Evolutionary conservation across 2,113 vertebrate species (phyloP), one percentile per base, ranked within the genome.

Genomic region (Heterotilapia buettikoferi): DNA sequence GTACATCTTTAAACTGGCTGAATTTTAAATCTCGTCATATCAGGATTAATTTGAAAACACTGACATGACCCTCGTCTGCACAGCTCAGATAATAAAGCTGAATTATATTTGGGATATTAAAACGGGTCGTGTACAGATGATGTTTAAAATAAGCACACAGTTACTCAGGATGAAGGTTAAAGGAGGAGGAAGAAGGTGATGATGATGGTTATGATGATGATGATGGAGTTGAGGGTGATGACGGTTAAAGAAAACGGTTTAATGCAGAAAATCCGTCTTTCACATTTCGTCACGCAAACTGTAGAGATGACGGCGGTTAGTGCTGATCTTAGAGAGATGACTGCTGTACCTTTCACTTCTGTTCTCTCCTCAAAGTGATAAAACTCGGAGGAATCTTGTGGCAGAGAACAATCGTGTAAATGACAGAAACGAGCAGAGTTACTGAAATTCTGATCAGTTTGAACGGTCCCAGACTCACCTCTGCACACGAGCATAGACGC

Each of bases 381-480:
- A 81, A 84, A 78, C 40, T 94, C 83, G 3, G 88, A 52, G 3
- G 88, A 92, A 79, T 96, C 95, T 96, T 95, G 92, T 11, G 54
- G 71, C 21, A 59, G 52, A 90, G 68, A 84, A 59, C 84, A 5
- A 87, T 7, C 57, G 29, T 10, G 38, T 78, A 1, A 91, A 11
- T 52, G 38, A 80, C 10, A 73, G 3, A 14, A 12, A 4, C 3
- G 5, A 84, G 7, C 21, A 7, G 7, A 31, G 43, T 36, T 7
- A 9, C 26, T 19, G 8, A 45, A 7, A 13, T 79, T 14, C 1
- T 14, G 9, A 73, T 7, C 21, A 18, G 13, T 19, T 12, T 3
- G 56, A 87, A 43, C 10, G 7, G 26, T 19, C 47, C 82, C 66
- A 84, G 76, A 88, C 94, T 95, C 97, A 97, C 97, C 97, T 97